These are phyloP conservation scores for Scomber colias DNA, from an alignment of 2,113 vertebrate genomes.

Conservation along the genomic window DNA sequence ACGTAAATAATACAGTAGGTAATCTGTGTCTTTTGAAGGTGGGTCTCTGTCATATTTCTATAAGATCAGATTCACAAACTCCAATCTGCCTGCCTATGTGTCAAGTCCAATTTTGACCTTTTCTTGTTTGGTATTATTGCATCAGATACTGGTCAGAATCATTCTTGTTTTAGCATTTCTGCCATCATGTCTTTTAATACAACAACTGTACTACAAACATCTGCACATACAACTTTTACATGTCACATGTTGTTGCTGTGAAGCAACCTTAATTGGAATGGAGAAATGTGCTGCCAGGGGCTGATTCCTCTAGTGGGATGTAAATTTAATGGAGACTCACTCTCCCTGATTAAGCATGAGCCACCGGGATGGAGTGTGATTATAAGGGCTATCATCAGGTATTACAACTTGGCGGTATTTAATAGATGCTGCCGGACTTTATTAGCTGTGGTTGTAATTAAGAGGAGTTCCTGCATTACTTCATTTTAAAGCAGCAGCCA, in stretches of 20 bases:
- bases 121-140: not conserved
- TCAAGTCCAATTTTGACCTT: conserved; percentile 4
- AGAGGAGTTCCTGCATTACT: conserved; percentile 39
- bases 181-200: not conserved
- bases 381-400: conserved; percentile 44
- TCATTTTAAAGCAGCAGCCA: conserved; percentile 20
- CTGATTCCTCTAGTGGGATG: conserved; percentile 47
- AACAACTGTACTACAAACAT: conserved; percentile 5
- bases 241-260: conserved; percentile 3
- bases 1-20: too few species aligned
- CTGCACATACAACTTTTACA: conserved; percentile 24
- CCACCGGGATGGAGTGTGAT: conserved; percentile 48
- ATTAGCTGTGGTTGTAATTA: conserved; percentile 59
- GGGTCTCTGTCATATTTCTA: not conserved
- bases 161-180: not conserved
- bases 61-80: not conserved
- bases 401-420: conserved; percentile 43
- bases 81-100: not conserved
- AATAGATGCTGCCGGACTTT: conserved; percentile 52
- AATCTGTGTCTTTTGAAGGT: not conserved
- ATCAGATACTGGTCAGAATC: conserved; percentile 6
- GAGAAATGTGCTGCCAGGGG: conserved; percentile 25
- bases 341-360: conserved; percentile 45
- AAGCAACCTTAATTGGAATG: conserved; percentile 41
- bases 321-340: conserved; percentile 55